These are phyloP conservation scores for Fragum sueziense DNA, from an alignment of 2,888 invertebrate genomes.

Conservation along the genomic window DNA sequence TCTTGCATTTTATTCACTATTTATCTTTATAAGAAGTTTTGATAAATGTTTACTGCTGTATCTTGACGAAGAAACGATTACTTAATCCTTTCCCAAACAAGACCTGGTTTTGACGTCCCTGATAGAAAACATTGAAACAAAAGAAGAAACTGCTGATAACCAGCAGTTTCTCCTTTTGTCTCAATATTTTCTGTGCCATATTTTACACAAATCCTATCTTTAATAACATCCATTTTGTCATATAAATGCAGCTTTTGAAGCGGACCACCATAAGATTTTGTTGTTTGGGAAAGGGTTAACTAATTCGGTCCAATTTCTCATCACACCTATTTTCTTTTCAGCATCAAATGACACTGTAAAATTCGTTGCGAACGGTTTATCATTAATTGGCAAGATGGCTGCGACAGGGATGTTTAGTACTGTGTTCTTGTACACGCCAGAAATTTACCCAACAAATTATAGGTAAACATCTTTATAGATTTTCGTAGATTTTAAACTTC, in stretches of 20 bases:
- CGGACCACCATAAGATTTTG: too few species aligned
- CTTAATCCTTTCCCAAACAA: too few species aligned
- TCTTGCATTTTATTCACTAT: too few species aligned
- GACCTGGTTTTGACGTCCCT: too few species aligned
- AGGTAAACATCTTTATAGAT: conserved; percentile 28
- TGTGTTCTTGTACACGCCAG: conserved; percentile 54
- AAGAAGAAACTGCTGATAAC: too few species aligned
- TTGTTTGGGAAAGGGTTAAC: too few species aligned
- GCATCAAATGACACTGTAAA: conserved; percentile 27
- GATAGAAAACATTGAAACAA: too few species aligned
- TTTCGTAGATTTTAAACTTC: background rate
- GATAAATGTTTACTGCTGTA: background rate
- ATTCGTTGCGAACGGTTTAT: conserved; percentile 45
- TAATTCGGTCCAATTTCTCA: background rate
- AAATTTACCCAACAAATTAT: conserved; percentile 59
- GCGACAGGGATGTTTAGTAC: conserved; percentile 43
- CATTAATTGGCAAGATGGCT: conserved; percentile 50
- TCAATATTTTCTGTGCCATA: too few species aligned
- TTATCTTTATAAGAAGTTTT: background rate
- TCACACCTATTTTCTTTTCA: conserved; percentile 28
- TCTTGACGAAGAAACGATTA: background rate
- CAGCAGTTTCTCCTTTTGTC: too few species aligned
- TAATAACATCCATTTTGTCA: too few species aligned
- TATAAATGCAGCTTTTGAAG: too few species aligned
- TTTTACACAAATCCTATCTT: too few species aligned